A percentile compares a stretch with the other conserved stretches of the same genome.
These are phyloP conservation scores for Stenchaetothrips biformis DNA, from an alignment of 2,888 invertebrate species.

Conservation along the genomic window DNA sequence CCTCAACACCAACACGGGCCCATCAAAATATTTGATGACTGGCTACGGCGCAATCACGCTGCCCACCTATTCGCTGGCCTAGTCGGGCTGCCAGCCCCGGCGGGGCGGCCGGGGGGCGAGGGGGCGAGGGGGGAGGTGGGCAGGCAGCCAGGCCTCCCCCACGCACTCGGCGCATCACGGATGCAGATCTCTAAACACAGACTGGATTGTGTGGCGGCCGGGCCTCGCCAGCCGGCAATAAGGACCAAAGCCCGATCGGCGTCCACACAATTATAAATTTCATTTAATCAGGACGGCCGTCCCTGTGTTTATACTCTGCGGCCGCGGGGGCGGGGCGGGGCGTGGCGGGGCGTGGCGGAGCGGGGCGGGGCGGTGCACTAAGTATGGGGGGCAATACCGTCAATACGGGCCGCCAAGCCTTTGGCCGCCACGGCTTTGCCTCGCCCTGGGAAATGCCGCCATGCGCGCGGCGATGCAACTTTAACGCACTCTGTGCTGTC, in stretches of 20 bases:
- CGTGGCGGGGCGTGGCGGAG: too few species aligned
- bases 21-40: conserved; percentile 25
- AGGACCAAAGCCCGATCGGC: background rate
- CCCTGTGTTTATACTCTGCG: background rate
- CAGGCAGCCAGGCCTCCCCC: too few species aligned
- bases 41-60: conserved; percentile 10
- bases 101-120: too few species aligned
- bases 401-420: background rate
- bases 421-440: background rate
- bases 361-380: background rate
- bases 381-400: background rate
- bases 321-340: background rate
- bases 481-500: background rate
- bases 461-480: background rate
- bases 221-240: too few species aligned
- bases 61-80: conserved; percentile 11
- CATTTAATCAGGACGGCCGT: background rate
- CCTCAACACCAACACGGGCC: conserved; percentile 5
- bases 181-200: conserved; percentile 23
- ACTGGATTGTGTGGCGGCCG: background rate
- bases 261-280: conserved; percentile 22
- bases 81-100: background rate
- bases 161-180: background rate
- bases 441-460: background rate
- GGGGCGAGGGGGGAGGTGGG: too few species aligned